These are phyloP conservation scores for Papilio demoleus DNA, from an alignment of 2,888 invertebrate genomes.

Conservation along the genomic window DNA sequence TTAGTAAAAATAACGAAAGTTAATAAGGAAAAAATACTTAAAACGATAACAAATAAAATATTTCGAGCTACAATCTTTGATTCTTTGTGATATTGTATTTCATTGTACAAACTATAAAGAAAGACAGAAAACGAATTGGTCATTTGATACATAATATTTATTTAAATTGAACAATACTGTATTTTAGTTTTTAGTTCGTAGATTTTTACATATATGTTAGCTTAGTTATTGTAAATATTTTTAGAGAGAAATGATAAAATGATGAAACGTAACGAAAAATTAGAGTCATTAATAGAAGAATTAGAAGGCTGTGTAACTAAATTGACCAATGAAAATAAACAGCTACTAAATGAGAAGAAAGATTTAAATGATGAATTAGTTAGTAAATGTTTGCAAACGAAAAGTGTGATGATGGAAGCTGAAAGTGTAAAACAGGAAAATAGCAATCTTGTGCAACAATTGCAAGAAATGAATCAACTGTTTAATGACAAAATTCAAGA, in stretches of 20 bases:
- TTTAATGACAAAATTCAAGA: constrained; percentile 54
- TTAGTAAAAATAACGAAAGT: constrained; percentile 47
- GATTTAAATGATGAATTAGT: constrained; percentile 57
- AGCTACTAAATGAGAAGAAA: constrained; percentile 53
- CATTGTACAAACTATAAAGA: no score
- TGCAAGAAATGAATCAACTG: constrained; percentile 54
- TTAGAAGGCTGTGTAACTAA: constrained; percentile 55
- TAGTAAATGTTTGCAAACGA: constrained; percentile 62
- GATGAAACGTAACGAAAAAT: constrained; percentile 59
- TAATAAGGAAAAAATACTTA: no score
- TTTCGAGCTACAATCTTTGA: no score
- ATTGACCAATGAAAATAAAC: constrained; percentile 56
- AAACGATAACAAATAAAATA: no score
- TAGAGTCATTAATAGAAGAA: constrained; percentile 62
- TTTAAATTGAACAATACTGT: not conserved
- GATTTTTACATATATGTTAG: no score
- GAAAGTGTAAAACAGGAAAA: constrained; percentile 60
- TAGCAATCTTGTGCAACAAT: constrained; percentile 51
- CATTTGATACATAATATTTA: no score
- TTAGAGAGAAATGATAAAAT: constrained; percentile 65
- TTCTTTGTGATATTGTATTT: no score
- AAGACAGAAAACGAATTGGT: no score
- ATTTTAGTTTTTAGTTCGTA: no score
- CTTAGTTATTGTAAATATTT: constrained; percentile 43
- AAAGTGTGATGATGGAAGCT: constrained; percentile 56